Evolutionary conservation across 2,797 vertebrate genomes (phyloP).

Genomic region (Sandelia bainsii): DNA sequence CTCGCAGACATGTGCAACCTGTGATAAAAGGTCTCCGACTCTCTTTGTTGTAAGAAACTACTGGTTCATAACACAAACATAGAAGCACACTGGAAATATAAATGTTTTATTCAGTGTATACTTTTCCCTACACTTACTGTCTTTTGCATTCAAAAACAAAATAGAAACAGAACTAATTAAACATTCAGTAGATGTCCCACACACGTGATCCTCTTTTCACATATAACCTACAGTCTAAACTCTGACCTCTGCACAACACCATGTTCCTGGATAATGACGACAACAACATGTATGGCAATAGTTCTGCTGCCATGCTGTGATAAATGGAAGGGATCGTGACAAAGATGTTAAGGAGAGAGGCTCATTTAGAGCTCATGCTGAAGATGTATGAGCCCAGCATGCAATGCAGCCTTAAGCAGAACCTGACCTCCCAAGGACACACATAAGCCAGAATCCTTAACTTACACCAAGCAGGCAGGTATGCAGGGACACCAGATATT

Average conservation of each 20-base stretch:
- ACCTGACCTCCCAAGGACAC: conserved; percentile 73
- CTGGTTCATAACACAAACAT: not conserved
- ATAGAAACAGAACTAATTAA: conserved; percentile 35
- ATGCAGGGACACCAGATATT: conserved; percentile 38
- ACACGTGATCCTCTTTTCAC: conserved; percentile 29
- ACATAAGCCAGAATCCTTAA: conserved; percentile 46
- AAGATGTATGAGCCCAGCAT: conserved; percentile 43
- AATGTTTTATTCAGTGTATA: not conserved
- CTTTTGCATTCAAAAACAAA: conserved; percentile 37
- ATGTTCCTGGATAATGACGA: conserved; percentile 61
- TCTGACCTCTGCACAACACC: conserved; percentile 60
- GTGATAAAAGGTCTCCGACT: no score
- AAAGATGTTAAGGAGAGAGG: conserved; percentile 52
- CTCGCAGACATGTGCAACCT: no score
- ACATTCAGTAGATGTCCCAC: conserved; percentile 43
- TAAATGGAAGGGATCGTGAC: conserved; percentile 61
- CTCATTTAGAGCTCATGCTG: conserved; percentile 45
- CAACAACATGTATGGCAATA: conserved; percentile 45
- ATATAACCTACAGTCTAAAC: conserved; percentile 37
- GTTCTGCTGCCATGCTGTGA: conserved; percentile 52
- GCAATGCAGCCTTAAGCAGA: conserved; percentile 36
- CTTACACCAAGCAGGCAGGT: conserved; percentile 33
- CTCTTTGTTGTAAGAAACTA: not conserved
- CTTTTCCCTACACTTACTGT: not conserved
- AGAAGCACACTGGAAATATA: not conserved